Evolutionary conservation across 1,140 invertebrate genomes (phyloP).

Genomic region (Hyles vespertilio): DNA sequence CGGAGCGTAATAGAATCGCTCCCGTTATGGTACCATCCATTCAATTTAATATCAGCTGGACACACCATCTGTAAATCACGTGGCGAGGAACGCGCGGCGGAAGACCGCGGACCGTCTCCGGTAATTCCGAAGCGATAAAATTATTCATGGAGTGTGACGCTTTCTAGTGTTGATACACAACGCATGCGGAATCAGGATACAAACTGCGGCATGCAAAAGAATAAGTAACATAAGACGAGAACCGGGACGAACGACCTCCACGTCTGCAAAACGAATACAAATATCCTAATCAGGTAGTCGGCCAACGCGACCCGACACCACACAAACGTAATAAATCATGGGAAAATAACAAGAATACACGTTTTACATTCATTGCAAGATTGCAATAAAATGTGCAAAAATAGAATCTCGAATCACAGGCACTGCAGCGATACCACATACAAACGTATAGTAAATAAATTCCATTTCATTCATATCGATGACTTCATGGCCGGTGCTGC

Average conservation of each 20-base stretch:
- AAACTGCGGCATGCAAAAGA: constrained; percentile 53
- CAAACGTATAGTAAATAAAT: constrained; percentile 16
- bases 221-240: constrained; percentile 55
- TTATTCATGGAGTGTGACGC: constrained; percentile 43
- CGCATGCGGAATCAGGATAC: constrained; percentile 53
- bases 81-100: no score
- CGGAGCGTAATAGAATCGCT: no score
- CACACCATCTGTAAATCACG: no score
- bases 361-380: constrained; percentile 20
- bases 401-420: constrained; percentile 7
- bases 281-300: constrained; percentile 46
- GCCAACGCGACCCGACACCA: constrained; percentile 24
- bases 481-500: constrained; percentile 13
- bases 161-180: constrained; percentile 61
- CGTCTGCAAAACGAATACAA: constrained; percentile 59
- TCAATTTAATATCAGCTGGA: no score
- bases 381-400: constrained; percentile 20
- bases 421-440: constrained; percentile 10
- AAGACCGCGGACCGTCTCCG: background rate
- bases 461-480: constrained; percentile 26
- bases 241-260: constrained; percentile 72
- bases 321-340: constrained; percentile 32
- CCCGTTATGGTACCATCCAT: no score
- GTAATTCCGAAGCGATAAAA: constrained; percentile 20
- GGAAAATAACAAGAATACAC: constrained; percentile 25